Evolutionary conservation across 2,888 invertebrate genomes (phyloP), one percentile per base, ranked within the genome.

Genomic region (Scaptomyza polygonia): DNA sequence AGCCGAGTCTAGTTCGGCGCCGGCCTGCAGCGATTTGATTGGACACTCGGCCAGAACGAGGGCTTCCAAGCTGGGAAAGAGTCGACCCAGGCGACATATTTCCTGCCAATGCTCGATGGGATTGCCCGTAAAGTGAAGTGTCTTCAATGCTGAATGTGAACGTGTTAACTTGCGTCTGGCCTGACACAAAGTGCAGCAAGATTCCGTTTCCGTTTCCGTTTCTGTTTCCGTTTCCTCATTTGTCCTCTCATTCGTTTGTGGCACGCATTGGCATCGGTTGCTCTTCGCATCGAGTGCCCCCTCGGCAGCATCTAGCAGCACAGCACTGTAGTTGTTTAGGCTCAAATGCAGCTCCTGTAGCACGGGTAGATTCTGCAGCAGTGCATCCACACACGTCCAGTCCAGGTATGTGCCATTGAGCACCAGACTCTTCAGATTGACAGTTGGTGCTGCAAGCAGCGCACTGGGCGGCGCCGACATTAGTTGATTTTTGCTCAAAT

Each of bases 321-420:
- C 96, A 76, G 94, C 94, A 27, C 94, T 94, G 91, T 97, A 97
- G 90, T 97, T 96, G 92, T 98, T 99, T 67, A 98, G 93, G 89
- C 98, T 98, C 85, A 98, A 92, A 92, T 98, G 98, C 73, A 99
- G 93, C 92, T 98, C 98, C 93, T 97, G 96, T 43, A 98, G 93
- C 89, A 95, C 95, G 61, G 95, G 96, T 70, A 96, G 93, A 88
- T 95, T 94, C 86, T 95, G 94, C 55, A 98, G 93, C 69, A 98
- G 92, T 47, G 94, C 93, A 82, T 95, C 94, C 42, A 98, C 94
- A 79, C 95, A 96, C 39, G 94, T 93, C 98, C 98, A 98, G 67
- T 96, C 95, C 27, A 97, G 94, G 76, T 95, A 94, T 0, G 98
- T 98, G 48, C 96, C 96, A 91, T 98, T 98, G 16, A 98, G 93